These are phyloP conservation scores for Ascidia mentula DNA, from an alignment of 23 tunicate genomes.

Conservation along the genomic window DNA sequence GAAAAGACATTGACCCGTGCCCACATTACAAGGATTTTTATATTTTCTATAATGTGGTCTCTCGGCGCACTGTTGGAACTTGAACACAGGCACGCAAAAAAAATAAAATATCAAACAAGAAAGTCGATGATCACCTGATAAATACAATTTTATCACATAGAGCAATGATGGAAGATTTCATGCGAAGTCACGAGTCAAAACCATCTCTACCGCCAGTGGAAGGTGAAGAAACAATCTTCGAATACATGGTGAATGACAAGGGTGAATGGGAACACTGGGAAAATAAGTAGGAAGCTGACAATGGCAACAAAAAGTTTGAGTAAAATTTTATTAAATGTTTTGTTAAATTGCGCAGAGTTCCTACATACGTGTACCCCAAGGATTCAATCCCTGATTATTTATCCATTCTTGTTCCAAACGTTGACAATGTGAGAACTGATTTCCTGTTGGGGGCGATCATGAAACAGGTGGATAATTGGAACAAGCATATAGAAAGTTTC, in stretches of 20 bases:
- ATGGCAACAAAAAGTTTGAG: neutral
- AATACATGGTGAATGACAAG: constrained; percentile 50
- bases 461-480: constrained; percentile 55
- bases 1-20: constrained; percentile 44
- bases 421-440: constrained; percentile 82
- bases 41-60: constrained; percentile 88
- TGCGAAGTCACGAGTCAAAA: constrained; percentile 43
- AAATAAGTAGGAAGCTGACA: constrained; percentile 12
- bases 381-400: constrained; percentile 69
- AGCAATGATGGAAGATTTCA: constrained; percentile 56
- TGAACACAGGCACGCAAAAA: constrained; percentile 46
- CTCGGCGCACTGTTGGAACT: constrained; percentile 78
- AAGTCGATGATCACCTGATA: too few relatives aligned
- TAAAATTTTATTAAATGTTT: neutral
- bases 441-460: constrained; percentile 59
- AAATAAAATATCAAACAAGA: too few relatives aligned
- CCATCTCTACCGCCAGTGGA: constrained; percentile 36
- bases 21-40: constrained; percentile 50
- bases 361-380: constrained; percentile 54
- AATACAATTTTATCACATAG: constrained; percentile 13
- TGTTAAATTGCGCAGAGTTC: constrained; percentile 38
- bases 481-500: neutral
- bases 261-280: constrained; percentile 91
- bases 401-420: constrained; percentile 76
- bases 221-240: constrained; percentile 83